phyloP scores from a whole-genome alignment of 2,888 invertebrate genomes.

The Tenthredo livida region DNA sequence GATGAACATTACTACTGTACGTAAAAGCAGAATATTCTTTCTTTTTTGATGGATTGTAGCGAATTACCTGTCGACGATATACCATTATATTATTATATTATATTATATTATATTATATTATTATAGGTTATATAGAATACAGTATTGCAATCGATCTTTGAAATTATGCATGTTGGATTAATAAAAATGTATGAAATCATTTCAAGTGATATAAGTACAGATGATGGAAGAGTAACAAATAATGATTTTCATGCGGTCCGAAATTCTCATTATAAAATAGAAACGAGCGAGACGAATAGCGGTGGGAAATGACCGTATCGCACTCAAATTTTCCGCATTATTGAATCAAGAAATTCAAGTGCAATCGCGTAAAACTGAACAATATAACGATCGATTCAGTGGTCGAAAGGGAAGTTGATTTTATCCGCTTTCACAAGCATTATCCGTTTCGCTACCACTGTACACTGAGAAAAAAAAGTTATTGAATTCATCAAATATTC shows the following conservation, averaged over 20 bases:
- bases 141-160: not conserved
- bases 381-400: constrained; percentile 36
- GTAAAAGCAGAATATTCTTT: no score
- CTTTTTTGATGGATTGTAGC: no score
- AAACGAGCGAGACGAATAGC: constrained; percentile 6
- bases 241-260: not conserved
- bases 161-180: not conserved
- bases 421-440: constrained; percentile 39
- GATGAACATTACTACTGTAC: no score
- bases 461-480: no score
- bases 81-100: no score
- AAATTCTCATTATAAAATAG: not conserved
- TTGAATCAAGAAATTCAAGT: constrained; percentile 37
- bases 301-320: not conserved
- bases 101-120: no score
- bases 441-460: not conserved
- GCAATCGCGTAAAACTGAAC: constrained; percentile 3
- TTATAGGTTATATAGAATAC: not conserved
- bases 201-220: not conserved
- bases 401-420: constrained; percentile 44
- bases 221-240: not conserved
- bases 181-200: not conserved
- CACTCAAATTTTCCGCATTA: constrained; percentile 37
- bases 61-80: no score
- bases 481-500: no score